A percentile compares a stretch with the other conserved stretches of the same genome.
Conservation (phyloP, 2,113 vertebrate genomes). For the Leucosticte australis region DNA sequence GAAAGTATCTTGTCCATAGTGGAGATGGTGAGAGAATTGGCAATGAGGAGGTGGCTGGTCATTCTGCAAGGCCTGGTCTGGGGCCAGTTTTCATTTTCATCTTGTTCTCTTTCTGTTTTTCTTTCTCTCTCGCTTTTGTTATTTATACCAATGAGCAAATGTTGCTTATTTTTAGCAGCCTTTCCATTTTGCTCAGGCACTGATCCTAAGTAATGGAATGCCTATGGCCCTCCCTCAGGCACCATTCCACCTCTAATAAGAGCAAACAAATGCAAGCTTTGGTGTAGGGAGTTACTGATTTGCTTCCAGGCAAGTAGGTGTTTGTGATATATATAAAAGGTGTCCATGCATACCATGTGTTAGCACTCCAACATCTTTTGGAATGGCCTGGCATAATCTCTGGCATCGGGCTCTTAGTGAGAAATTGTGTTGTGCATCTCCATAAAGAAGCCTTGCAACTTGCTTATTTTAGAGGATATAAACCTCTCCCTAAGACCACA, state of each 20-base stretch:
- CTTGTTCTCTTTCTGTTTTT: slow-evolving; percentile 43
- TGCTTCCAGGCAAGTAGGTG: slow-evolving; percentile 1
- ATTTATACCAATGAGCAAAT: slow-evolving; percentile 63
- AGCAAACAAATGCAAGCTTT: not conserved
- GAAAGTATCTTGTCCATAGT: slow-evolving; percentile 9
- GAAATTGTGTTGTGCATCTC: not conserved
- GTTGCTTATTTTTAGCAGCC: slow-evolving; percentile 60
- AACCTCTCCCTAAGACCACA: not conserved
- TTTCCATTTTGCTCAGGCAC: slow-evolving; percentile 17
- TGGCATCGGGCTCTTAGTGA: not conserved
- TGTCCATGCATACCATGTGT: not conserved
- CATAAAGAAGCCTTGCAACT: not conserved
- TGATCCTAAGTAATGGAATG: slow-evolving; percentile 34
- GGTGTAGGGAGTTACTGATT: slow-evolving; percentile 10
- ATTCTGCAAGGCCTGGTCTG: slow-evolving; percentile 10
- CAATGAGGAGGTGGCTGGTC: slow-evolving; percentile 14
- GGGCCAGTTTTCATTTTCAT: slow-evolving; percentile 48
- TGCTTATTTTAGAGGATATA: not conserved
- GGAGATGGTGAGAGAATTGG: slow-evolving; percentile 52
- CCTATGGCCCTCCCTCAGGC: not conserved
- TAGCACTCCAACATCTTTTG: not conserved
- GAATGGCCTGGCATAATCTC: not conserved
- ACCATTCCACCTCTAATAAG: not conserved
- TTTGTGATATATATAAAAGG: not conserved
- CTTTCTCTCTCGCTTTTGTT: slow-evolving; percentile 33